Evolutionary conservation across 2,113 vertebrate genomes (phyloP).

Genomic region (Connochaetes taurinus): DNA sequence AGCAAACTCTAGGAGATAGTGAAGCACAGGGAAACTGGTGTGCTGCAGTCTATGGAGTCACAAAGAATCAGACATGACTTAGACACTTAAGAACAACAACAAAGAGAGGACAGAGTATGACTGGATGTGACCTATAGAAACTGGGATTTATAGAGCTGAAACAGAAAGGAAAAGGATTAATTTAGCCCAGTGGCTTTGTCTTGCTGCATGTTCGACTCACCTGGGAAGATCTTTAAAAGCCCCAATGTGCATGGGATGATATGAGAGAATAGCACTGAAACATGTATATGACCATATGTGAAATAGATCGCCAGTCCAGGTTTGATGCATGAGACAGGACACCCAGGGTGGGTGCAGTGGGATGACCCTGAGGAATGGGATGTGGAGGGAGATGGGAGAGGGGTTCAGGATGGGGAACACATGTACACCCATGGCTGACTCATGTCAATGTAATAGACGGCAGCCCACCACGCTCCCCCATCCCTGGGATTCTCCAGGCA

Average conservation of each 20-base stretch:
- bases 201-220: neutral
- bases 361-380: neutral
- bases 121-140: neutral
- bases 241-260: accelerated
- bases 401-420: neutral
- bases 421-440: neutral
- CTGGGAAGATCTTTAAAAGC: neutral
- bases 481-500: no score
- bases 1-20: neutral
- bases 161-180: neutral
- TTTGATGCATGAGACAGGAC: neutral
- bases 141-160: neutral
- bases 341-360: neutral
- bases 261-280: neutral
- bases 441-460: neutral
- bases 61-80: neutral
- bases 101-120: neutral
- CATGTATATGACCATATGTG: neutral
- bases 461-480: no score
- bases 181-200: neutral
- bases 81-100: neutral
- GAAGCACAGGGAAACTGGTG: neutral
- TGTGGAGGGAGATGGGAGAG: neutral
- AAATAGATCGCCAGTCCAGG: neutral
- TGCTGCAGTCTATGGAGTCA: neutral